A percentile compares a stretch with the other conserved stretches of the same genome.
Conservation (phyloP, 2,113 vertebrate species). For the Promerops cafer region DNA sequence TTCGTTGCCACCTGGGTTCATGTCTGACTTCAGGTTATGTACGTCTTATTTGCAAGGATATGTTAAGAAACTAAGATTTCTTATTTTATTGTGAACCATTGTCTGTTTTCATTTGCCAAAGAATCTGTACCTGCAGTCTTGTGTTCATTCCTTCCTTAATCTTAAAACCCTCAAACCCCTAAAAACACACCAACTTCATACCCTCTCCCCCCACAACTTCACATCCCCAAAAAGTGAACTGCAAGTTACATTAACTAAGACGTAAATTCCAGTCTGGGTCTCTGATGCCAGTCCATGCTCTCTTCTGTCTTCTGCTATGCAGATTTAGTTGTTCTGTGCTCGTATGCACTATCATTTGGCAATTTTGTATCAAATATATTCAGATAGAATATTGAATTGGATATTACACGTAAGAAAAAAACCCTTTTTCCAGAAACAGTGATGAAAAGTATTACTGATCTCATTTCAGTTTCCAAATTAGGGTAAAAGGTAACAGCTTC, state of each 20-base stretch:
- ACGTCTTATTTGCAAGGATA: neutral
- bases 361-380: neutral
- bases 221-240: neutral
- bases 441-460: neutral
- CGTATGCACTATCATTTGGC: neutral
- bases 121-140: neutral
- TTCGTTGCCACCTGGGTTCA: neutral
- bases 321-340: neutral
- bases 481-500: neutral
- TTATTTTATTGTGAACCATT: neutral
- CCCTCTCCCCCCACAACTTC: rapidly evolving
- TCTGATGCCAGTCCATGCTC: neutral
- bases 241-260: neutral
- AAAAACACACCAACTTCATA: neutral
- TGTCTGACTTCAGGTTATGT: neutral
- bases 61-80: neutral
- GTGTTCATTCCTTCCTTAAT: neutral
- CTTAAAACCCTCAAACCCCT: rapidly evolving
- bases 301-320: neutral
- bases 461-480: neutral
- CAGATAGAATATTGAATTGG: neutral
- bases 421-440: neutral
- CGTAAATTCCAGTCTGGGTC: neutral
- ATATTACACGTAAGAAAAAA: neutral
- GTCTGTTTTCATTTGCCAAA: neutral